Evolutionary conservation across 2,797 vertebrate species (phyloP), one percentile per base, ranked within the genome.

Genomic region (Pelobates cultripes): DNA sequence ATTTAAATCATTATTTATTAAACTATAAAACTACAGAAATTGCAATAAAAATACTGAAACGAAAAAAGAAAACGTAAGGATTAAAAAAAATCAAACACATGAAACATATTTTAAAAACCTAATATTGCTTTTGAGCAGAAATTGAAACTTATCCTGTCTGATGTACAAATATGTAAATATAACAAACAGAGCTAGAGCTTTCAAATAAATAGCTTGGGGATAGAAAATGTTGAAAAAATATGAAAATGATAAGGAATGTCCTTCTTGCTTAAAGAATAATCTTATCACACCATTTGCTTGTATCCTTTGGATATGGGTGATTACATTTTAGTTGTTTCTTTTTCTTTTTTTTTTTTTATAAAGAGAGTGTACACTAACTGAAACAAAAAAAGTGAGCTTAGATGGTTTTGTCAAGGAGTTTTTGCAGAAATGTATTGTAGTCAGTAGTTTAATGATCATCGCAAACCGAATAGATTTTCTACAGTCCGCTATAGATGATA

Each of bases 91-190:
- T 72, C 45, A 73, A 43, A 67, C 44, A 47, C 14, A 45, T 61
- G 15, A 68, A 75, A 80, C 17, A 43, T 60, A 53, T 1, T 28
- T 28, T 28, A 28, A 28, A 28, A 28, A 28, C 28, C 28, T 28
- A 28, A 28, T 28, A 28, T 69, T 60, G 12, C 57, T 75, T 47
- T 70, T 68, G 64, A 61, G 67, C 42, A 63, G 42, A 76, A 55
- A 75, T 75, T 75, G 63, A 75, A 47, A 57, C 42, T 60, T 75
- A 70, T 70, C 43, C 61, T 57, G 68, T 47, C 7, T 55, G 28
- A 75, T 76, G 53, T 75, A 70, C 67, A 70, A 75, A 70, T 70
- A 70, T 70, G 64, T 70, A 70, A 81, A 75, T 76, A 70, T 61
- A 63, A 70, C 66, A 75, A 47, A 13, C 7, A 5, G 40, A 73